Conservation (phyloP, 2,113 vertebrate genomes). For the Aptenodytes patagonicus region DNA sequence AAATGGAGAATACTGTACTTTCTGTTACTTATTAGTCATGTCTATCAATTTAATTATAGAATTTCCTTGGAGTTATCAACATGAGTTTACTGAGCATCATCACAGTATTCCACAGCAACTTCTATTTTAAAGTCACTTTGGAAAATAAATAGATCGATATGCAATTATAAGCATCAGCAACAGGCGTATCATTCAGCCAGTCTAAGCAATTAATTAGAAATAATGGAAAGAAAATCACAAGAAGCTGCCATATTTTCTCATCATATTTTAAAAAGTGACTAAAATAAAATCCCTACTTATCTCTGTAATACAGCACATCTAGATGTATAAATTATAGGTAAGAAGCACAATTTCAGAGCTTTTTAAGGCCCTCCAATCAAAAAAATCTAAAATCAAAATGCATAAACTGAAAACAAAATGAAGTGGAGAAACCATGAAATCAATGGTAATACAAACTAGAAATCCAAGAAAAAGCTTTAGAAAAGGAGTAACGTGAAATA, state of each 20-base stretch:
- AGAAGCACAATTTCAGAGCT: background rate
- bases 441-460: background rate
- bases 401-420: background rate
- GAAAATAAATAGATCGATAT: slow-evolving; percentile 15
- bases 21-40: background rate
- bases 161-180: slow-evolving; percentile 3
- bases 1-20: background rate
- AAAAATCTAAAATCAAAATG: background rate
- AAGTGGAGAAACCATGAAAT: background rate
- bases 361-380: background rate
- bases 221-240: background rate
- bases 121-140: background rate
- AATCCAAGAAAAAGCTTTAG: background rate
- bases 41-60: background rate
- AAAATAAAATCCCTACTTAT: background rate
- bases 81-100: background rate
- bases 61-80: background rate
- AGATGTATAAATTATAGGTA: background rate
- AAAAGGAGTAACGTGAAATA: background rate
- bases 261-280: background rate
- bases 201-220: background rate
- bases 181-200: background rate
- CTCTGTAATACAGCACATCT: background rate
- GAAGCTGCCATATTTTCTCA: background rate
- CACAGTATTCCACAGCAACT: background rate